Conservation (phyloP, 1,140 invertebrate genomes). For the Calycopis cecrops region DNA sequence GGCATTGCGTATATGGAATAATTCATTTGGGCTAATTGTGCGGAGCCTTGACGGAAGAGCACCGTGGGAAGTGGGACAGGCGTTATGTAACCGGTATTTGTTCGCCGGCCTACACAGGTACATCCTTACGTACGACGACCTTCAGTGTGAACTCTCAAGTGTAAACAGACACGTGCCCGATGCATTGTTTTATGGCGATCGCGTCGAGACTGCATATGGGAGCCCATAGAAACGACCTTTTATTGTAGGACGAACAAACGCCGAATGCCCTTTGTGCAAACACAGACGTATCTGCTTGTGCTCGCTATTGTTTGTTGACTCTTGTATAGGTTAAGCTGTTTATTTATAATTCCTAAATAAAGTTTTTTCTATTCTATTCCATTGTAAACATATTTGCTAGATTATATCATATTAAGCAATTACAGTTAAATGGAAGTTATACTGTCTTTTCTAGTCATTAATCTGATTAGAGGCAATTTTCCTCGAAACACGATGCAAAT, state of each 20-base stretch:
- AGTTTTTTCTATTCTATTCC: no score
- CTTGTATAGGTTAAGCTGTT: no score
- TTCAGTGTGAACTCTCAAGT: constrained; percentile 72
- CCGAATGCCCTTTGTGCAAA: no score
- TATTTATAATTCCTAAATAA: no score
- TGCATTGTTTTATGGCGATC: constrained; percentile 70
- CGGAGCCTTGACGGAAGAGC: constrained; percentile 45
- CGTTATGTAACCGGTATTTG: constrained; percentile 69
- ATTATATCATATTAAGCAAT: no score
- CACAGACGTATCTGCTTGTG: no score
- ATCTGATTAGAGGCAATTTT: no score
- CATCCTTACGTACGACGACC: constrained; percentile 73
- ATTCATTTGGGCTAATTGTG: constrained; percentile 40
- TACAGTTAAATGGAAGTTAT: no score
- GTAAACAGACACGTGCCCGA: constrained; percentile 68
- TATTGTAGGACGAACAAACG: constrained; percentile 1
- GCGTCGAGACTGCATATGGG: constrained; percentile 32
- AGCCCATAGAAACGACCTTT: constrained; percentile 1
- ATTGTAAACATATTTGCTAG: no score
- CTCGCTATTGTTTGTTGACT: no score
- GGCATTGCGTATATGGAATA: constrained; percentile 8
- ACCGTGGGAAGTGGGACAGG: constrained; percentile 67
- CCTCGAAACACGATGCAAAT: no score
- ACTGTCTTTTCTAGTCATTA: no score
- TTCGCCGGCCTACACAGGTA: constrained; percentile 63